Percentiles rank a stretch among this genome's conserved stretches.
phyloP scores from a whole-genome alignment of 2,113 vertebrate genomes.

The Protobothrops mucrosquamatus region DNA sequence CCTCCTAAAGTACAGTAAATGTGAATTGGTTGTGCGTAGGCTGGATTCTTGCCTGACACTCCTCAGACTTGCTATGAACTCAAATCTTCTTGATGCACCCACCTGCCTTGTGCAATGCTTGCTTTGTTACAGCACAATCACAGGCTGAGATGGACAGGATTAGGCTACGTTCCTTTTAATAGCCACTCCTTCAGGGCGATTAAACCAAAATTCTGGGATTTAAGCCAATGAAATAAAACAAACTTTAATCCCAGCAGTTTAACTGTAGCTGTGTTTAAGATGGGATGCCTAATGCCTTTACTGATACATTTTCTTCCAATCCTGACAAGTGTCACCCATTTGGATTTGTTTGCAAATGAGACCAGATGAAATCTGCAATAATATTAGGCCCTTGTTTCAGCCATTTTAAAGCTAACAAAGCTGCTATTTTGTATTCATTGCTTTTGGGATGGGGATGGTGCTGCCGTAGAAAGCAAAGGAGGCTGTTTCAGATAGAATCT shows the following conservation, averaged over 20 bases:
- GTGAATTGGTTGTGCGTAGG: neutral
- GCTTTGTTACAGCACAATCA: neutral
- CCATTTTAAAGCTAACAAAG: neutral
- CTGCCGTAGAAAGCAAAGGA: neutral
- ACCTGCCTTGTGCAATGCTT: neutral
- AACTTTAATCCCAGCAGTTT: neutral
- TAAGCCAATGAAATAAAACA: neutral
- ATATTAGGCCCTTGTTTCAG: neutral
- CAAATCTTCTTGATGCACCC: neutral
- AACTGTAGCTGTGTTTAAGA: neutral
- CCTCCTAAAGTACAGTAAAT: neutral
- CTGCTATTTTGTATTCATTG: neutral
- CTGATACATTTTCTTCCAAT: neutral
- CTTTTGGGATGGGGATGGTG: neutral
- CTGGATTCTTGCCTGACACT: neutral
- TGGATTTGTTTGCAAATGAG: neutral
- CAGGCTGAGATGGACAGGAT: neutral
- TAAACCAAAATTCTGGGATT: neutral
- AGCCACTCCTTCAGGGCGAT: neutral
- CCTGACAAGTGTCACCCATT: neutral
- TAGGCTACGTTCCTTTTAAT: neutral
- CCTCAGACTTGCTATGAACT: neutral
- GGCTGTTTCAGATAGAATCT: neutral
- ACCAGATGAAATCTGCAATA: neutral
- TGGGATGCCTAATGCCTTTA: neutral